Conservation (phyloP, 2,888 invertebrate genomes). For the Ophion costatus region DNA sequence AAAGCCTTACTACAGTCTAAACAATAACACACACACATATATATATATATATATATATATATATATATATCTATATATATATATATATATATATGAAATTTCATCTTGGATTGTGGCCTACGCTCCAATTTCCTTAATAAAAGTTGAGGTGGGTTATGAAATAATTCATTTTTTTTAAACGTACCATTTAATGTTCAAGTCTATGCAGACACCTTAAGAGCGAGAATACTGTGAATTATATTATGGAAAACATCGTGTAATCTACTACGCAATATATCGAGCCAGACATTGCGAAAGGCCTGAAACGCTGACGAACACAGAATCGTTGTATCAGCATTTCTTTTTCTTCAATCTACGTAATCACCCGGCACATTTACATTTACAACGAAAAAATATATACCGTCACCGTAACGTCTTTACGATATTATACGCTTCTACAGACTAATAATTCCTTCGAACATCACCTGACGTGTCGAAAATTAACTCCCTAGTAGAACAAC, state of each 20-base stretch:
- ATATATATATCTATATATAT: too few relatives aligned
- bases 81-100: too few relatives aligned
- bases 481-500: neutral
- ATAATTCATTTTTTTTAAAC: too few relatives aligned
- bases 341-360: neutral
- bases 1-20: too few relatives aligned
- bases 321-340: neutral
- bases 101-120: too few relatives aligned
- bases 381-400: neutral
- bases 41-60: too few relatives aligned
- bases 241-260: neutral
- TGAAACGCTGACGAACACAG: neutral
- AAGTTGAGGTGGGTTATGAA: too few relatives aligned
- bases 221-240: neutral
- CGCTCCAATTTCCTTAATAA: too few relatives aligned
- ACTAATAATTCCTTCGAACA: neutral
- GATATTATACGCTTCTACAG: neutral
- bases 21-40: too few relatives aligned
- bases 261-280: neutral
- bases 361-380: neutral
- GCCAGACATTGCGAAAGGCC: neutral
- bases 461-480: neutral
- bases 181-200: neutral
- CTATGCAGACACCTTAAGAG: neutral
- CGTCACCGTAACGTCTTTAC: neutral